Evolutionary conservation across 2,113 vertebrate genomes (phyloP), one percentile per base, ranked within the genome.

Genomic region (Callospermophilus lateralis): DNA sequence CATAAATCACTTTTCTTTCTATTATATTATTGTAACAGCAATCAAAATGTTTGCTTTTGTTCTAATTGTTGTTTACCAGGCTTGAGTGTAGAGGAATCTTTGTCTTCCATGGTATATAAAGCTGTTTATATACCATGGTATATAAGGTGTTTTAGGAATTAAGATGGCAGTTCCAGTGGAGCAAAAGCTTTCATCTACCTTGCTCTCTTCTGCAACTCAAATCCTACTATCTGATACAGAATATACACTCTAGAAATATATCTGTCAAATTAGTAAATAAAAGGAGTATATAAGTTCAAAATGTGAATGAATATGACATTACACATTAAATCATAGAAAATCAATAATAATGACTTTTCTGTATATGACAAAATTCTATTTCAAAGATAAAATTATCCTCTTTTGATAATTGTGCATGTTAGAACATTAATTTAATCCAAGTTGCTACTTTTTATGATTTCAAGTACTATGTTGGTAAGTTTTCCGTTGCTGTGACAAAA

Each of bases 251-350:
- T 86, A 24, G 24, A 92, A 76, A 63, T 72, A 51, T 12, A 70
- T 48, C 12, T 79, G 22, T 30, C 55, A 24, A 95, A 79, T 65
- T 51, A 51, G 53, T 10, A 8, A 86, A 80, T 37, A 24, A 61
- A 48, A 74, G 45, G 22, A 73, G n/a, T 55, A 81, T 34, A 13
- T 67, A 55, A 8, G 26, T 13, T 74, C 37, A 55, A 95, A 61
- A 58, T 92, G 39, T 79, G 16, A 81, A 45, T 74, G 26, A 4
- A 78, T 19, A 34, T 37, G 7, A 90, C 26, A 65, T 32, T 37
- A 81, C 11, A 86, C n/a, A 70, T 34, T 39, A 70, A 89, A 85
- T 48, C 37, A 63, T 28, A 81, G 30, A 96, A 96, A 95, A 88
- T 74, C 16, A 81, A 16, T 28, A 10, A 45, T 65, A 63, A 51